These are phyloP conservation scores for Elgaria multicarinata DNA, from an alignment of 2,113 vertebrate genomes.

Conservation along the genomic window DNA sequence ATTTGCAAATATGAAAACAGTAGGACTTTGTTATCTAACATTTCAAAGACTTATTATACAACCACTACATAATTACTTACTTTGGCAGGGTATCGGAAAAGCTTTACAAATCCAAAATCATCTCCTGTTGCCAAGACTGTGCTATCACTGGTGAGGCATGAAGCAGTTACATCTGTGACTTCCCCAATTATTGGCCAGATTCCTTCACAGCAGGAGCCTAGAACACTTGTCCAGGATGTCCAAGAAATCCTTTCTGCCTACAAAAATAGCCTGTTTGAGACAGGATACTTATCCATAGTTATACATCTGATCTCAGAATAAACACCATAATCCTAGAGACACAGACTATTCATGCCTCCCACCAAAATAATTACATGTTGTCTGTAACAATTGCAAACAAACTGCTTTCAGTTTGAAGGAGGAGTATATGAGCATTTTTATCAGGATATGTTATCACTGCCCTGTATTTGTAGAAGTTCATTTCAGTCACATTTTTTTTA, in stretches of 20 bases:
- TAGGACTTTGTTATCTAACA: background rate
- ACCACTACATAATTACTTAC: conserved; percentile 77
- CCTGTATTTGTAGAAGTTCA: background rate
- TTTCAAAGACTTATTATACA: background rate
- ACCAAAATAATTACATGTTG: background rate
- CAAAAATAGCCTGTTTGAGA: conserved; percentile 61
- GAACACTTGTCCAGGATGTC: conserved; percentile 95
- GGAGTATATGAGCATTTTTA: background rate
- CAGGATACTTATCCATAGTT: conserved; percentile 25
- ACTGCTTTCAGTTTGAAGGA: background rate
- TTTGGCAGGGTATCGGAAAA: conserved; percentile 95
- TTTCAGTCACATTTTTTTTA: background rate
- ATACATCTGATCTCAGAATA: background rate
- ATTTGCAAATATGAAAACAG: background rate
- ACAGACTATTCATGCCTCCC: background rate
- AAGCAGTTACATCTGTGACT: conserved; percentile 91
- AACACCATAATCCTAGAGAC: background rate
- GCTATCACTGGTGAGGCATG: conserved; percentile 90
- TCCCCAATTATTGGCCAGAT: conserved; percentile 96
- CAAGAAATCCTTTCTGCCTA: conserved; percentile 97
- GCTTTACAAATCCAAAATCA: conserved; percentile 97
- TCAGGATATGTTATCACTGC: background rate
- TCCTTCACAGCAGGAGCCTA: conserved; percentile 92
- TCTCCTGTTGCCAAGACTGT: conserved; percentile 95
- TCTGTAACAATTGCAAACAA: background rate